These are phyloP conservation scores for Scomber scombrus DNA, from an alignment of 2,113 vertebrate genomes.

Conservation along the genomic window DNA sequence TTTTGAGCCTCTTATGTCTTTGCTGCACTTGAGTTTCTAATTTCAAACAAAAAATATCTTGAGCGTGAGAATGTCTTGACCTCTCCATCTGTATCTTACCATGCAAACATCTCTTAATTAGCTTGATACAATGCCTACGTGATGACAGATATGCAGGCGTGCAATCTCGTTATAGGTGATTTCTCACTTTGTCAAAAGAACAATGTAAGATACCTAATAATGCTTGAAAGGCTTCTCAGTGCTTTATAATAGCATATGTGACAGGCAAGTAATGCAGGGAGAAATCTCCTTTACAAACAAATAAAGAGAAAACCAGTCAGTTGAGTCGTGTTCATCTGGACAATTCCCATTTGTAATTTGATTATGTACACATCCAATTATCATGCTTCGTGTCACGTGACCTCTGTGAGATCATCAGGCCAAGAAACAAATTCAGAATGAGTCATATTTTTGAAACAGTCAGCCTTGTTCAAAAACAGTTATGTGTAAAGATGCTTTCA, in stretches of 20 bases:
- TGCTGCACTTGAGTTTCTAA: neutral
- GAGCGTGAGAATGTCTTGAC: conserved; percentile 18
- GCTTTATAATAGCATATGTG: neutral
- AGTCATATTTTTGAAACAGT: conserved; percentile 9
- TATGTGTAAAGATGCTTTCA: neutral
- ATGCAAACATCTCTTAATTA: conserved; percentile 39
- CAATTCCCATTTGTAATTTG: conserved; percentile 37
- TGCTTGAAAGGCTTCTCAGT: conserved; percentile 24
- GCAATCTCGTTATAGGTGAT: conserved; percentile 10
- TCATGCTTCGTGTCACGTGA: conserved; percentile 1
- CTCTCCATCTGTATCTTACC: conserved; percentile 31
- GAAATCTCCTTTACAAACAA: conserved; percentile 21
- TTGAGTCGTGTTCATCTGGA: conserved; percentile 8
- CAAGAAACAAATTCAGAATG: neutral
- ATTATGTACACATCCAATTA: conserved; percentile 43
- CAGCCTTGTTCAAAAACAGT: neutral
- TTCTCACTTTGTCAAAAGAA: neutral
- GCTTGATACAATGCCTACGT: neutral
- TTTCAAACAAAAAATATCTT: conserved; percentile 1
- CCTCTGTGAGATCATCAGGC: conserved; percentile 5
- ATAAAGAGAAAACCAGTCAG: conserved; percentile 15
- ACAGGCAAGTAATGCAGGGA: neutral
- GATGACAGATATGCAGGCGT: conserved; percentile 1
- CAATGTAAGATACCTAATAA: conserved; percentile 39
- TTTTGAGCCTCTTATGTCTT: neutral